phyloP scores from a whole-genome alignment of 2,113 vertebrate species.

The Odontophorus gujanensis region DNA sequence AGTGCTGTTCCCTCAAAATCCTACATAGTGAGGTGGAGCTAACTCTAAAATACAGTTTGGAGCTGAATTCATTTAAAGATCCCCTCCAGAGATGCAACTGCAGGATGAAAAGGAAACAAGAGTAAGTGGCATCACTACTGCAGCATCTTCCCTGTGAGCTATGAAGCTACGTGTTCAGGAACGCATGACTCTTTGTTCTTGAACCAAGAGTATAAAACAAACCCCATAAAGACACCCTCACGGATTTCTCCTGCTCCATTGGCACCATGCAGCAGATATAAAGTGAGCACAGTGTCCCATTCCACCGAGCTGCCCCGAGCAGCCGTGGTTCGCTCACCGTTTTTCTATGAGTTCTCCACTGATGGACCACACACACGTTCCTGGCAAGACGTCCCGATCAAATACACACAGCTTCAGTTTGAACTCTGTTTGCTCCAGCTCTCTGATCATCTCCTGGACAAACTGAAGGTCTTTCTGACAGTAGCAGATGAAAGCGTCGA shows the following conservation, averaged over 20 bases:
- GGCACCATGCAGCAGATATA: not conserved
- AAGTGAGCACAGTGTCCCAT: rapidly evolving
- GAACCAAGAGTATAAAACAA: not conserved
- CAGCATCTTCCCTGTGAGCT: not conserved
- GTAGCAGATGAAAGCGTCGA: slow-evolving; percentile 99
- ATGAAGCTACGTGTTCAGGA: not conserved
- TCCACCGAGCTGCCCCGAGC: not conserved
- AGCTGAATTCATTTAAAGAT: not conserved
- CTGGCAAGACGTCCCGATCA: slow-evolving; percentile 94
- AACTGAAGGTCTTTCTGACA: slow-evolving; percentile 91
- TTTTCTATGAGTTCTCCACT: slow-evolving; percentile 95
- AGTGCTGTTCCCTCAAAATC: not conserved
- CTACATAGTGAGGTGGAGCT: not conserved
- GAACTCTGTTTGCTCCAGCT: slow-evolving; percentile 89
- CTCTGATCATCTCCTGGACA: slow-evolving; percentile 94
- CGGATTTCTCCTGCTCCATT: not conserved
- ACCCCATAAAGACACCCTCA: not conserved
- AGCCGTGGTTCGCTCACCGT: slow-evolving; percentile 74
- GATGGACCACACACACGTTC: slow-evolving; percentile 95
- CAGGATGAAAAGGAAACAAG: not conserved
- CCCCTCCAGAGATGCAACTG: not conserved
- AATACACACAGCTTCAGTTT: slow-evolving; percentile 94
- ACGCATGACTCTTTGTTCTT: not conserved
- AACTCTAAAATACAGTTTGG: not conserved
- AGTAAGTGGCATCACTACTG: not conserved